Conservation (phyloP, 2,888 invertebrate species). For the Phania funesta region DNA sequence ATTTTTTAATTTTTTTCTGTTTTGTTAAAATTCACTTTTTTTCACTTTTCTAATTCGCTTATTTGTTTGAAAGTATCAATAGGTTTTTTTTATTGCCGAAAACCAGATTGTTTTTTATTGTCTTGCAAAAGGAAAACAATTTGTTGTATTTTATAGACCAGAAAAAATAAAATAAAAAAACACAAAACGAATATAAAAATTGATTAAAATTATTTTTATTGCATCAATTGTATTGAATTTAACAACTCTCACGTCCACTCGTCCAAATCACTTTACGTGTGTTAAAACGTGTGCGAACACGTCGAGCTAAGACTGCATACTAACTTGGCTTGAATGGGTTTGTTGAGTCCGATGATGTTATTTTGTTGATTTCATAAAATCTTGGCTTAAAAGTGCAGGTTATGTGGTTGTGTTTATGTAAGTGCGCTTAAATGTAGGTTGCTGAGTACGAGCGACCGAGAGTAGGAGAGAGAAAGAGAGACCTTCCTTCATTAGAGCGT, state of each 20-base stretch:
- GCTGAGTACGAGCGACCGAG: slow-evolving; percentile 6
- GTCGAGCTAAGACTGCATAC: slow-evolving; percentile 42
- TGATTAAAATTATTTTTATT: slow-evolving; percentile 44
- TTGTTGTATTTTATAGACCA: neutral
- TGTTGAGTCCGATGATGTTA: slow-evolving; percentile 10
- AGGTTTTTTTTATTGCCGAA: slow-evolving; percentile 22
- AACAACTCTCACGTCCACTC: slow-evolving; percentile 13
- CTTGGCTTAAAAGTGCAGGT: slow-evolving; percentile 11
- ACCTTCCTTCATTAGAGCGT: neutral
- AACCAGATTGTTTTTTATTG: slow-evolving; percentile 59
- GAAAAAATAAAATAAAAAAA: too few relatives aligned
- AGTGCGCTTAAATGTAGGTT: neutral
- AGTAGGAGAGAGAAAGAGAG: neutral
- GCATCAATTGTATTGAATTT: slow-evolving; percentile 21
- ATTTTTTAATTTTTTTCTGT: neutral
- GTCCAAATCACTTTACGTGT: neutral
- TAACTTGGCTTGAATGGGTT: slow-evolving; percentile 52
- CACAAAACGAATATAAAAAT: slow-evolving; percentile 41
- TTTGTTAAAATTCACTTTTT: slow-evolving; percentile 35
- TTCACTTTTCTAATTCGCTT: slow-evolving; percentile 15
- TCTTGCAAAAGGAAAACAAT: slow-evolving; percentile 47
- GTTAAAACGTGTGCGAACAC: slow-evolving; percentile 4
- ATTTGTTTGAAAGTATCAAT: slow-evolving; percentile 24
- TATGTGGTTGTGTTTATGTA: neutral
- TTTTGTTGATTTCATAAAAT: slow-evolving; percentile 22